Evolutionary conservation across 64 coral and sea anemone genomes (phyloP), one percentile per base, ranked within the genome.

Genomic region (Montipora sp.): DNA sequence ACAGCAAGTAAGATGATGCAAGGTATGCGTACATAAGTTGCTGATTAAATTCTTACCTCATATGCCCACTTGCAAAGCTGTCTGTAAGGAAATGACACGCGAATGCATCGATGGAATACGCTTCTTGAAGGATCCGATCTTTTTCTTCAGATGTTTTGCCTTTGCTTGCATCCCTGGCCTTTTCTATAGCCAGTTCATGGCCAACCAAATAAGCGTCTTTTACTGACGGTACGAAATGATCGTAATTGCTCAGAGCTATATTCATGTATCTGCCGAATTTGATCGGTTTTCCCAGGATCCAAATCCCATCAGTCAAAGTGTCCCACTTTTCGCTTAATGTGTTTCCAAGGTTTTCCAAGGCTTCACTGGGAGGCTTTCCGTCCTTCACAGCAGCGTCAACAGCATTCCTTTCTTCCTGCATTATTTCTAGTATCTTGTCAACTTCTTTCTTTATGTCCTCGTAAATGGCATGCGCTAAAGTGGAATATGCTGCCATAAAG

Each of bases 41-140:
- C 36, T 36, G 36, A 36, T 0, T 2, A 36, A 36, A 36, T 59
- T 13, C 47, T 66, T 73, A 93, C 83, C 83, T 93, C 36, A 88
- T 2, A 59, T 93, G 91, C 55, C 91, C 91, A 73, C 91, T 93
- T 0, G 91, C 79, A 44, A 93, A 93, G 58, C 82, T 87, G 72
- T 93, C 91, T 13, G 81, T 93, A 3, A 93, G 91, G 7, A 93
- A 93, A 93, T 93, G 91, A 73, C 91, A 88, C 19, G 91, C 75
- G 80, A 93, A 88, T 48, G 83, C 91, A 18, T 93, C 91, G 19
- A 93, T 87, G 3, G 91, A 88, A 78, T 80, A 88, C 21, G 83
- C 91, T 75, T 87, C 74, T 16, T 84, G 51, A 8, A 93, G 83
- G 10, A 93, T 4, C 16, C 12, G 43, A 60, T 50, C 67, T 58